Evolutionary conservation across 2,113 vertebrate genomes (phyloP), one percentile per base, ranked within the genome.

Genomic region (Zeus faber): DNA sequence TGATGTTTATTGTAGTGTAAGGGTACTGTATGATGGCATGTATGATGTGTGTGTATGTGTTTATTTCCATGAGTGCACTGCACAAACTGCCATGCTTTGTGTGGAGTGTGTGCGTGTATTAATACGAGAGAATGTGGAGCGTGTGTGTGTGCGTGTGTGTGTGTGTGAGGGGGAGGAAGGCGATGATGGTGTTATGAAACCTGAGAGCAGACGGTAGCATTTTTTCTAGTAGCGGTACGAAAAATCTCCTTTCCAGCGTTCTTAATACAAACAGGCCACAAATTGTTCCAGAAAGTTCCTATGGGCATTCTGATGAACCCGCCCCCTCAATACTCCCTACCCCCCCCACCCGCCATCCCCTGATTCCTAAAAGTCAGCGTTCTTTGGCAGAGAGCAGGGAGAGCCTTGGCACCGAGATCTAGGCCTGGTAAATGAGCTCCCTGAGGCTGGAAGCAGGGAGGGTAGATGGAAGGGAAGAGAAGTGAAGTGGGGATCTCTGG

Each of bases 361-460:
- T 14, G n/a, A n/a, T 65, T 69, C 45, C 65, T 74, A 55, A 78
- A 81, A 76, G 49, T 46, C 56, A 53, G 1, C 55, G 62, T 59
- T 77, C 33, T 70, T 72, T 81, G 67, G 72, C n/a, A 67, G 46
- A 35, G 57, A 51, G 58, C 55, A 35, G 41, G 60, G 51, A 48
- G 5, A 16, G 37, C 45, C 21, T 68, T 57, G 46, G 60, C 65
- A 11, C 57, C 5, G 44, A 44, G 8, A 73, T 46, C 51, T 61
- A 22, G 16, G 40, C 17, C 31, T 25, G 26, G 23, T 50, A 66
- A 64, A 73, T 33, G 59, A 72, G 63, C 56, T 70, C 61, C 22
- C 60, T 0, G 6, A 65, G 48, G 53, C 49, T 23, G n/a, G 1
- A 33, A 23, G 39, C 17, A 44, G 23, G 43, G 21, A 48, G 25